phyloP scores from a whole-genome alignment of 2,113 vertebrate species.

The Capreolus pygargus region DNA sequence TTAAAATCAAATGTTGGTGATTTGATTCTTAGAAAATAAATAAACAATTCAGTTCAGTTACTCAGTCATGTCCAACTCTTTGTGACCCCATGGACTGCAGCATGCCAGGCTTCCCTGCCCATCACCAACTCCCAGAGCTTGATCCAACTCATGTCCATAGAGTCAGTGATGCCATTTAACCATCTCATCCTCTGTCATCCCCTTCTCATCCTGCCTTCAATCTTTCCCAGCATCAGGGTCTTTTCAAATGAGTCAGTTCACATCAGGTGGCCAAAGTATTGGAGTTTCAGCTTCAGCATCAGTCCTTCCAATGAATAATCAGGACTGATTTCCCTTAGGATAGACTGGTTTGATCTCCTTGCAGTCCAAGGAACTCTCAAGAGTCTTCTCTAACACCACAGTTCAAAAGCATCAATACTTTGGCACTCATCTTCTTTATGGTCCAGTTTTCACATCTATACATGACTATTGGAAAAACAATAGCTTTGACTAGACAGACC shows the following conservation, averaged over 20 bases:
- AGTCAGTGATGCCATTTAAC: background rate
- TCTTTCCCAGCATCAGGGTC: background rate
- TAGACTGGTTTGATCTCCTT: background rate
- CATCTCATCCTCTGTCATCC: background rate
- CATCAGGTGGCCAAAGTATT: background rate
- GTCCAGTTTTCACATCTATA: background rate
- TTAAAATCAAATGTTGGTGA: constrained; percentile 21
- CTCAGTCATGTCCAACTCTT: background rate
- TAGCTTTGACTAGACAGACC: background rate
- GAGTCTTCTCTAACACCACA: background rate
- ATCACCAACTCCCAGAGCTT: background rate
- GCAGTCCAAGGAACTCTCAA: background rate
- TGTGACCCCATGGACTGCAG: background rate
- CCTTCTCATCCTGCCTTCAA: background rate
- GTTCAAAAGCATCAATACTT: background rate
- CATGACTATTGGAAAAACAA: background rate
- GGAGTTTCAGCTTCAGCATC: background rate
- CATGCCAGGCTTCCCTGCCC: background rate
- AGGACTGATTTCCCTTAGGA: background rate
- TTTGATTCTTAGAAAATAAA: background rate
- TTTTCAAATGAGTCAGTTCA: background rate
- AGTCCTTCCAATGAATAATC: background rate
- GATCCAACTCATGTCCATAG: background rate
- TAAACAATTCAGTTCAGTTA: background rate
- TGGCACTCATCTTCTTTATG: background rate